These are phyloP conservation scores for Halichoeres trimaculatus DNA, from an alignment of 2,113 vertebrate species.

Conservation along the genomic window DNA sequence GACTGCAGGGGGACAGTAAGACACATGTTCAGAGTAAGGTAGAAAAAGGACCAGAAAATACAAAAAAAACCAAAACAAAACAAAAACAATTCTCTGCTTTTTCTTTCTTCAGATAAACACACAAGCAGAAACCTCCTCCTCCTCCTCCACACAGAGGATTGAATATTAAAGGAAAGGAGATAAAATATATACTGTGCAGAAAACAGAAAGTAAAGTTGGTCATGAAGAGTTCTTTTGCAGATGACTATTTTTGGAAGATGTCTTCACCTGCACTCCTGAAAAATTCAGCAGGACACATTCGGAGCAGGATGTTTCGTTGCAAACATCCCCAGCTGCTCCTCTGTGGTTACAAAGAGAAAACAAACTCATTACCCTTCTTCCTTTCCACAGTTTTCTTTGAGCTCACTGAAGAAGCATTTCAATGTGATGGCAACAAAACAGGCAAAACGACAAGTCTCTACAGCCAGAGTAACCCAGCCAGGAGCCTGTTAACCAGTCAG, in stretches of 20 bases:
- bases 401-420: background rate
- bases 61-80: no score
- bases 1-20: background rate
- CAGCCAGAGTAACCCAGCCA: no score
- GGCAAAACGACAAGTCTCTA: no score
- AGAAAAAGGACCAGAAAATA: background rate
- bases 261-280: conserved; percentile 51
- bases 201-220: background rate
- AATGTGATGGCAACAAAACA: background rate
- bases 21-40: background rate
- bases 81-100: background rate
- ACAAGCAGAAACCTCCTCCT: background rate
- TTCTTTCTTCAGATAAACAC: background rate
- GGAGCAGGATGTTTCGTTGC: conserved; percentile 38
- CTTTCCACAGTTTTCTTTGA: background rate
- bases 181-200: background rate
- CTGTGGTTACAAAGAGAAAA: conserved; percentile 29
- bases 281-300: conserved; percentile 51
- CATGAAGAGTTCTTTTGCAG: background rate
- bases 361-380: conserved; percentile 35
- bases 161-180: background rate
- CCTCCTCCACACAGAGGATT: background rate
- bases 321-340: conserved; percentile 29
- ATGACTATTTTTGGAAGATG: conserved; percentile 45
- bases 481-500: no score